These are phyloP conservation scores for Anthonomus grandis DNA, from an alignment of 1,140 invertebrate genomes.

Conservation along the genomic window DNA sequence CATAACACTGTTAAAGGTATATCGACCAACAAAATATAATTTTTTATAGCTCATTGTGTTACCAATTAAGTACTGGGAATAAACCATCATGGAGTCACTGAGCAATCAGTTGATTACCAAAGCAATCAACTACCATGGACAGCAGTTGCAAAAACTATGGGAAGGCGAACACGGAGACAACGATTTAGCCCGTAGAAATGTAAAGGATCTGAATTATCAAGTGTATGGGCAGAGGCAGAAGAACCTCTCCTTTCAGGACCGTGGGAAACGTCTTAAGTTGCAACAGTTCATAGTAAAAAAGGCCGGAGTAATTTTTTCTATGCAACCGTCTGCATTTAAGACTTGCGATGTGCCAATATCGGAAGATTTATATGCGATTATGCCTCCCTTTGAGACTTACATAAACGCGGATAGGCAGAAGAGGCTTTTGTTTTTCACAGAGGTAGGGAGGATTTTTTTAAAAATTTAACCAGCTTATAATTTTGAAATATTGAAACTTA, in stretches of 20 bases:
- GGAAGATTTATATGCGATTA: slow-evolving; percentile 73
- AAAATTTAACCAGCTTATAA: no score
- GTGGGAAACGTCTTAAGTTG: slow-evolving; percentile 75
- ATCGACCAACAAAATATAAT: no score
- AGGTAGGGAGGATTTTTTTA: slow-evolving; percentile 61
- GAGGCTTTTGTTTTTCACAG: slow-evolving; percentile 72
- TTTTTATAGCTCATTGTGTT: no score
- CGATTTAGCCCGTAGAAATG: slow-evolving; percentile 63
- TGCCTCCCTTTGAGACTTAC: slow-evolving; percentile 84
- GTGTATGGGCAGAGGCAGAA: slow-evolving; percentile 76
- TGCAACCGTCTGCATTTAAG: slow-evolving; percentile 36
- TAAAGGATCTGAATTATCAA: slow-evolving; percentile 67
- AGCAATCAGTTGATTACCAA: slow-evolving; percentile 67
- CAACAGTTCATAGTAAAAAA: slow-evolving; percentile 82
- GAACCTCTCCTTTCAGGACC: slow-evolving; percentile 72
- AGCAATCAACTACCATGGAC: slow-evolving; percentile 78
- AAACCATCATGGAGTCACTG: slow-evolving; percentile 18
- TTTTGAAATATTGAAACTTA: no score
- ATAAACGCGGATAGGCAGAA: slow-evolving; percentile 68
- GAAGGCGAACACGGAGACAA: slow-evolving; percentile 73
- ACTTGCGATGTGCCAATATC: slow-evolving; percentile 38
- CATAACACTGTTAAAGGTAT: no score
- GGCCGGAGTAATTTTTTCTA: slow-evolving; percentile 64
- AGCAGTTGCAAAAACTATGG: slow-evolving; percentile 81
- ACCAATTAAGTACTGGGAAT: no score